Evolutionary conservation across 2,797 vertebrate species (phyloP).

Genomic region (Lateolabrax maculatus): DNA sequence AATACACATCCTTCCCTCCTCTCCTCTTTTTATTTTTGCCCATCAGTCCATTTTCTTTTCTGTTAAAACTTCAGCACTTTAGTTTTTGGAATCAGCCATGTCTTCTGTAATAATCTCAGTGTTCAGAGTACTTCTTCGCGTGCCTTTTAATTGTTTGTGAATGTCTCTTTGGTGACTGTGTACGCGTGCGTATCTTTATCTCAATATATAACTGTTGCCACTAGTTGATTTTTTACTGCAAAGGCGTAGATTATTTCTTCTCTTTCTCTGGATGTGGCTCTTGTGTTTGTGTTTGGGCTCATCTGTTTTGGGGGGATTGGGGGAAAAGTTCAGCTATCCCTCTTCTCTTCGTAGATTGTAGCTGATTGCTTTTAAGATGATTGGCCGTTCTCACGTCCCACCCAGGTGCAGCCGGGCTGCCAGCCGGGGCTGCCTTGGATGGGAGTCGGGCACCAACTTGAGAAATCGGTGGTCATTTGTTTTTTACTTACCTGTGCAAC

Average conservation of each 20-base stretch:
- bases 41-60: slow-evolving; percentile 31
- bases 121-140: slow-evolving; percentile 34
- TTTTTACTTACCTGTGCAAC: slow-evolving; percentile 48
- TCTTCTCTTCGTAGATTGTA: slow-evolving; percentile 83
- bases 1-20: slow-evolving; percentile 28
- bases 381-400: slow-evolving; percentile 75
- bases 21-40: slow-evolving; percentile 36
- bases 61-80: slow-evolving; percentile 59
- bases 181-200: slow-evolving; percentile 37
- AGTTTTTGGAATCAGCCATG: slow-evolving; percentile 51
- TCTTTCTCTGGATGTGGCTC: slow-evolving; percentile 62
- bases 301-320: slow-evolving; percentile 75
- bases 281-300: slow-evolving; percentile 68
- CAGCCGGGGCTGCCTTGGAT: slow-evolving; percentile 45
- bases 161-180: slow-evolving; percentile 61
- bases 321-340: slow-evolving; percentile 84
- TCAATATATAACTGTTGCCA: slow-evolving; percentile 33
- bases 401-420: slow-evolving; percentile 49
- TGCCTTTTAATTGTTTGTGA: slow-evolving; percentile 48
- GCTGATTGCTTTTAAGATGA: slow-evolving; percentile 85
- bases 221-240: slow-evolving; percentile 17
- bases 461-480: slow-evolving; percentile 57
- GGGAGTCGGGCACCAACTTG: slow-evolving; percentile 65
- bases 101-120: slow-evolving; percentile 33
- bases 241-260: slow-evolving; percentile 45